These are phyloP conservation scores for Leucoma salicis DNA, from an alignment of 2,888 invertebrate species.

Conservation along the genomic window DNA sequence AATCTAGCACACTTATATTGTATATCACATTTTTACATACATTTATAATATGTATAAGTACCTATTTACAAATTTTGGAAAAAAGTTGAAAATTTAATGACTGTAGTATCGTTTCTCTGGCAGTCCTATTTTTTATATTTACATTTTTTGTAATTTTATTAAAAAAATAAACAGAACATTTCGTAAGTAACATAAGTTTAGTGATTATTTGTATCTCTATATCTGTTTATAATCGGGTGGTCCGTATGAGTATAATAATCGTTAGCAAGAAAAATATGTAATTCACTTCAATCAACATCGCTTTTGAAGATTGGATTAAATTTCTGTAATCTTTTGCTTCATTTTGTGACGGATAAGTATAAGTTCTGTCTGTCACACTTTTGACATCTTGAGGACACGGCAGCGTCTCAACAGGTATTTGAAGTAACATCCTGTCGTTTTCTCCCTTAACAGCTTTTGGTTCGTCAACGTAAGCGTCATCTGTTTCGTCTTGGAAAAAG, in stretches of 20 bases:
- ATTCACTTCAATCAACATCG: slow-evolving; percentile 32
- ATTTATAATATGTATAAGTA: slow-evolving; percentile 23
- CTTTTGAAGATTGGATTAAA: slow-evolving; percentile 57
- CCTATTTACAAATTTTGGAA: slow-evolving; percentile 39
- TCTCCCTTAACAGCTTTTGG: slow-evolving; percentile 60
- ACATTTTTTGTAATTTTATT: slow-evolving; percentile 21
- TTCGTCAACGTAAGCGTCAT: slow-evolving; percentile 65
- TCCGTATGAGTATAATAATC: slow-evolving; percentile 43
- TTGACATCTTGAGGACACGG: slow-evolving; percentile 84
- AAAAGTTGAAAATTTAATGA: not conserved
- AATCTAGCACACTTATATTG: slow-evolving; percentile 30
- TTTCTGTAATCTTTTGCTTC: slow-evolving; percentile 79
- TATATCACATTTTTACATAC: slow-evolving; percentile 54
- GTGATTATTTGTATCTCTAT: slow-evolving; percentile 2
- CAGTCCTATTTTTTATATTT: slow-evolving; percentile 25
- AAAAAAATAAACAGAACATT: not conserved
- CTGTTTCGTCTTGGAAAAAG: slow-evolving; percentile 66
- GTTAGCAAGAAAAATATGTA: slow-evolving; percentile 38
- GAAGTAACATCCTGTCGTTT: slow-evolving; percentile 74
- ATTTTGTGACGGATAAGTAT: slow-evolving; percentile 81
- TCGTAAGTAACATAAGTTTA: slow-evolving; percentile 21
- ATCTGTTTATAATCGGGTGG: slow-evolving; percentile 38
- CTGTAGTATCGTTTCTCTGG: not conserved
- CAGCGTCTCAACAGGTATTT: slow-evolving; percentile 80
- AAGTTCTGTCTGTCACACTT: slow-evolving; percentile 82